phyloP scores from a whole-genome alignment of 2,888 invertebrate species.

The Gerosis bhagava region DNA sequence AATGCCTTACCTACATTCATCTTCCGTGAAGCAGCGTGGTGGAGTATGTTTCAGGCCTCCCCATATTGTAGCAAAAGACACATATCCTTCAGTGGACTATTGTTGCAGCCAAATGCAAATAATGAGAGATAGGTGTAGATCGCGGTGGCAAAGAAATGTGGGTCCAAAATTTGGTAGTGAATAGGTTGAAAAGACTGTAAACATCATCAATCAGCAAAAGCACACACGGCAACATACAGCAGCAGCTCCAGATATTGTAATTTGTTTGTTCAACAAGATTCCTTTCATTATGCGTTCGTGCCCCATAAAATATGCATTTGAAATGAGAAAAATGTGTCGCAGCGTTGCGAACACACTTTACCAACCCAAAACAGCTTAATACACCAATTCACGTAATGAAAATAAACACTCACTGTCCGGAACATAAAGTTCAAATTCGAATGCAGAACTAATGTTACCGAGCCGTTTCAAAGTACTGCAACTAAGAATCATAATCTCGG shows the following conservation, averaged over 20 bases:
- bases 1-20: too few species aligned
- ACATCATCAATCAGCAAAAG: slow-evolving; percentile 13
- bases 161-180: too few species aligned
- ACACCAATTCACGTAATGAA: slow-evolving; percentile 20
- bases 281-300: slow-evolving; percentile 72
- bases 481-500: slow-evolving; percentile 70
- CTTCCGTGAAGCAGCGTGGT: too few species aligned
- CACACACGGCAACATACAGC: slow-evolving; percentile 20
- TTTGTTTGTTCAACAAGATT: slow-evolving; percentile 68
- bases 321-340: slow-evolving; percentile 79
- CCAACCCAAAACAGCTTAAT: slow-evolving; percentile 33
- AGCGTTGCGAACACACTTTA: slow-evolving; percentile 47
- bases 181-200: too few species aligned
- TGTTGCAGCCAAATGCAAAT: too few species aligned
- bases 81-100: too few species aligned
- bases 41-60: too few species aligned
- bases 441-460: slow-evolving; percentile 27
- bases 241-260: slow-evolving; percentile 60
- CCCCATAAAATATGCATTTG: slow-evolving; percentile 77
- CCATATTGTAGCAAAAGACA: too few species aligned
- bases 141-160: too few species aligned
- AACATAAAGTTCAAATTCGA: slow-evolving; percentile 37
- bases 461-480: slow-evolving; percentile 33
- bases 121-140: too few species aligned
- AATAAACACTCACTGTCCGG: slow-evolving; percentile 34